phyloP scores from a whole-genome alignment of 2,888 invertebrate species.

The Deroplatys truncata region DNA sequence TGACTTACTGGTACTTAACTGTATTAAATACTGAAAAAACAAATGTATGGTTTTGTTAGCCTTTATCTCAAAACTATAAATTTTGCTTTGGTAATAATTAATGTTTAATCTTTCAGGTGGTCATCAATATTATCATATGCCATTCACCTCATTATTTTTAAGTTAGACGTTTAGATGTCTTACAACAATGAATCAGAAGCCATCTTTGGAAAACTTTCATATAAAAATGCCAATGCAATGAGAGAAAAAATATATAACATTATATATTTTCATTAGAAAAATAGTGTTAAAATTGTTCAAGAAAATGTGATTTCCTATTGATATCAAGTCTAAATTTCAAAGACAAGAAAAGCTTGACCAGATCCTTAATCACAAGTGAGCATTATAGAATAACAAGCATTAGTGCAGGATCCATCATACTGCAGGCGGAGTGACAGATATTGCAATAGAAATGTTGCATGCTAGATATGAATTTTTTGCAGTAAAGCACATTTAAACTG shows the following conservation, averaged over 20 bases:
- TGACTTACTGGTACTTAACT: not conserved
- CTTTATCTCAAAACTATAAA: not conserved
- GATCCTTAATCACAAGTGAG: not conserved
- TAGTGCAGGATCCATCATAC: not conserved
- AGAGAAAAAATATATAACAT: conserved; percentile 9
- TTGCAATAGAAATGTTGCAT: no score
- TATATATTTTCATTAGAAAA: conserved; percentile 7
- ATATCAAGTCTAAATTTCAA: not conserved
- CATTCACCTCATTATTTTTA: not conserved
- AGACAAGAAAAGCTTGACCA: not conserved
- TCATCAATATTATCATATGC: not conserved
- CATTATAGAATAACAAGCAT: not conserved
- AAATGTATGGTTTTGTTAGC: not conserved
- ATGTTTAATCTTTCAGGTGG: not conserved
- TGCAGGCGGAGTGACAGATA: not conserved
- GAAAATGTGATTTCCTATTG: not conserved
- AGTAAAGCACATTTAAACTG: no score
- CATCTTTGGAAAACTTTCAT: not conserved
- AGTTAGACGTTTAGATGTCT: not conserved
- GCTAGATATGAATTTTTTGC: not conserved
- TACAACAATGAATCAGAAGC: conserved; percentile 5
- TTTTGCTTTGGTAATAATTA: not conserved
- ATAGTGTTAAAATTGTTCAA: not conserved
- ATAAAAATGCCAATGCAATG: not conserved
- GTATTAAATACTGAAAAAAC: not conserved